Percentiles rank a stretch among this genome's conserved stretches.
phyloP scores from a whole-genome alignment of 2,797 vertebrate genomes.

The Otus scops region DNA sequence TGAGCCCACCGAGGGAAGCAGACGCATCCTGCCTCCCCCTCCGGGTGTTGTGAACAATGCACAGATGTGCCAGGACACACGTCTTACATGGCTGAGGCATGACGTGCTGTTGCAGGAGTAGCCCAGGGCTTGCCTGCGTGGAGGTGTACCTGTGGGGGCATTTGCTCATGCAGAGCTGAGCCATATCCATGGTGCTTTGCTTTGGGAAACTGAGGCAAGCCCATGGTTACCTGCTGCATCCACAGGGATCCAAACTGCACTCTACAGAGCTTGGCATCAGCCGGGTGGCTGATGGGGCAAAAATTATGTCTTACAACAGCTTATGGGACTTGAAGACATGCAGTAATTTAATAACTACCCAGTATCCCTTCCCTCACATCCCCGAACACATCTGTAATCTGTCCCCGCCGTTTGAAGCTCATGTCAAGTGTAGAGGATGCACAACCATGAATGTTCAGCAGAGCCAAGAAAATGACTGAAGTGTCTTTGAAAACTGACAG shows the following conservation, averaged over 20 bases:
- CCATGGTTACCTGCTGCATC: background rate
- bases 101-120: background rate
- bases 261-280: background rate
- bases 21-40: background rate
- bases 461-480: background rate
- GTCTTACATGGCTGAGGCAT: accelerated
- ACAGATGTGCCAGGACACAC: accelerated
- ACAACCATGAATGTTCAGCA: background rate
- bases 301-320: background rate
- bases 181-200: accelerated
- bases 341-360: no score
- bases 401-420: background rate
- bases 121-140: background rate
- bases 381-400: background rate
- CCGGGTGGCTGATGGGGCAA: background rate
- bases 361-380: background rate
- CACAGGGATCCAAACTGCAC: background rate
- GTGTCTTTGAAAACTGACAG: background rate
- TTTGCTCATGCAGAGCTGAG: background rate
- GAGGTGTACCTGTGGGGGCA: background rate
- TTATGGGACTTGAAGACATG: background rate
- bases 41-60: accelerated
- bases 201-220: background rate
- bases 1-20: accelerated
- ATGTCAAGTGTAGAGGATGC: background rate